Evolutionary conservation across 2,113 vertebrate genomes (phyloP).

Genomic region (Circaetus gallicus): DNA sequence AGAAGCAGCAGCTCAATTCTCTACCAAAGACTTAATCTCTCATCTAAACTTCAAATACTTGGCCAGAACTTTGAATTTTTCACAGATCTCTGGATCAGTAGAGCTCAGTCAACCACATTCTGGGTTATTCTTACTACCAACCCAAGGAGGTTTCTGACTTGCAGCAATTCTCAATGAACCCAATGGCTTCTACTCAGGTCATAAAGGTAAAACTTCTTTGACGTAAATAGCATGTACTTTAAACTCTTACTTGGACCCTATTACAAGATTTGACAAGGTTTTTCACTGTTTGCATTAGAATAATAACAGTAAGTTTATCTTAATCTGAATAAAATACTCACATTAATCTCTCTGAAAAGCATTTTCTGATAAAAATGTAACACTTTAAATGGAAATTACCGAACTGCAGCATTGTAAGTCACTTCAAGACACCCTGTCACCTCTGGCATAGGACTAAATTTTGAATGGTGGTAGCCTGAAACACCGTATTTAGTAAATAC

Average conservation of each 20-base stretch:
- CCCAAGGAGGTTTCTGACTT: background rate
- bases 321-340: background rate
- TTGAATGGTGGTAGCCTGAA: background rate
- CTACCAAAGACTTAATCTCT: background rate
- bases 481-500: background rate
- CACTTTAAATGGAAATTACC: background rate
- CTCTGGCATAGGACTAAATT: background rate
- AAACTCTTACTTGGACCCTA: background rate
- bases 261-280: background rate
- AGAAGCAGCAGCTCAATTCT: background rate
- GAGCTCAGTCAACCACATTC: background rate
- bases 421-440: background rate
- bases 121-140: background rate
- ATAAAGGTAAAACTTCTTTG: background rate
- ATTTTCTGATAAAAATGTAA: background rate
- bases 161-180: background rate
- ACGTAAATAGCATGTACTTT: slow-evolving; percentile 32
- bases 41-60: background rate
- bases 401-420: background rate
- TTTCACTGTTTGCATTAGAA: background rate
- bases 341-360: background rate
- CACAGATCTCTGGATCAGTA: background rate
- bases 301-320: background rate
- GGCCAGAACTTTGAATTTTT: background rate
- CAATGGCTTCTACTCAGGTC: background rate